Evolutionary conservation across 2,888 invertebrate genomes (phyloP).

Genomic region (Eristalis pertinax): DNA sequence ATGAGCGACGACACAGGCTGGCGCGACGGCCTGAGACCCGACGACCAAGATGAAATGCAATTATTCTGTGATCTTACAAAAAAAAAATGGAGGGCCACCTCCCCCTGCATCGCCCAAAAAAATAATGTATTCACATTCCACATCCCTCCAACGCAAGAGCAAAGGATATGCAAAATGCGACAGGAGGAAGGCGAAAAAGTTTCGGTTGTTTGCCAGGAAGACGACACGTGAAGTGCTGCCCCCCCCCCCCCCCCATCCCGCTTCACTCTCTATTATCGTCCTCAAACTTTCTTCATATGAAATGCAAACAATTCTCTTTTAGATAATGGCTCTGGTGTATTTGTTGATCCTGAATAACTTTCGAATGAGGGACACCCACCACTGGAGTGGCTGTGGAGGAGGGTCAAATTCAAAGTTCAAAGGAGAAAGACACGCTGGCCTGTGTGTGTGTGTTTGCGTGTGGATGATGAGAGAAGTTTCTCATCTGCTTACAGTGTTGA

Average conservation of each 20-base stretch:
- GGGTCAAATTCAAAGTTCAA: conserved; percentile 60
- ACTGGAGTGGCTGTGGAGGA: not conserved
- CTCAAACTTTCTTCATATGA: conserved; percentile 66
- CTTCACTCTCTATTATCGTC: conserved; percentile 3
- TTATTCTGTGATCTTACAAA: conserved; percentile 50
- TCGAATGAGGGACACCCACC: not conserved
- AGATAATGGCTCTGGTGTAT: conserved; percentile 66
- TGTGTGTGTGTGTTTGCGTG: not conserved
- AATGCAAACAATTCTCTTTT: conserved; percentile 70
- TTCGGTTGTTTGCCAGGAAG: conserved; percentile 23
- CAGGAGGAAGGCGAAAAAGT: not conserved
- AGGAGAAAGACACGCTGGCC: conserved; percentile 40
- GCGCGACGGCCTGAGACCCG: not conserved
- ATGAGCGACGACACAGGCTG: conserved; percentile 36
- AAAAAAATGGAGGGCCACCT: not conserved
- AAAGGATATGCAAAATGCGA: not conserved
- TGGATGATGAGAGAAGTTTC: conserved; percentile 47
- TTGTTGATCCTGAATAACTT: conserved; percentile 70
- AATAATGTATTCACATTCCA: conserved; percentile 57
- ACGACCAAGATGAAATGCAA: conserved; percentile 38
- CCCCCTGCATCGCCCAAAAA: not conserved
- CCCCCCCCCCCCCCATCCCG: not conserved
- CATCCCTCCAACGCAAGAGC: not conserved
- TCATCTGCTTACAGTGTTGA: not conserved
- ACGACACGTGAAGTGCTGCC: conserved; percentile 1